Evolutionary conservation across 2,797 vertebrate species (phyloP).

Genomic region (Todus mexicanus): DNA sequence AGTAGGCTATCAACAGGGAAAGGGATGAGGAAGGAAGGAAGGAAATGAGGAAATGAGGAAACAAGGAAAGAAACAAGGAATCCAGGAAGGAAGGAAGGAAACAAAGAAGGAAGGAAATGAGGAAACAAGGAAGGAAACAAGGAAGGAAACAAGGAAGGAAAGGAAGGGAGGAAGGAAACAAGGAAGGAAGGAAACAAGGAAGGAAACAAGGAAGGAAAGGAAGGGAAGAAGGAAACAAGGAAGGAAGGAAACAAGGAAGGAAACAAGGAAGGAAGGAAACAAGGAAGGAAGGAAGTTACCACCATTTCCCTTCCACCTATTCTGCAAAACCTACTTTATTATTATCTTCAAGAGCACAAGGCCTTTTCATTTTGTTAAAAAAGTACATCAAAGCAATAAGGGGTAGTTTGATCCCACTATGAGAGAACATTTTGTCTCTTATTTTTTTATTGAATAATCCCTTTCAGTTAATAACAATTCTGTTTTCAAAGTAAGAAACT

Average conservation of each 20-base stretch:
- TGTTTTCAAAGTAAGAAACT: not conserved
- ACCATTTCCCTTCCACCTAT: not conserved
- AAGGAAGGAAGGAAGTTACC: too few species aligned
- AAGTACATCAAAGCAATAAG: slow-evolving; percentile 3
- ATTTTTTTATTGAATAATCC: not conserved
- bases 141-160: not conserved
- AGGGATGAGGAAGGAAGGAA: too few species aligned
- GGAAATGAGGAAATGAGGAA: too few species aligned
- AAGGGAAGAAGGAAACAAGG: too few species aligned
- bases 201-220: not conserved
- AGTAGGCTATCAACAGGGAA: not conserved
- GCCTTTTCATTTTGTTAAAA: not conserved
- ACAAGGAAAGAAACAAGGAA: too few species aligned
- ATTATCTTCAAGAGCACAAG: not conserved
- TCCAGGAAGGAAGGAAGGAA: too few species aligned
- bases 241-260: too few species aligned
- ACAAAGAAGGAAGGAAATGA: too few species aligned
- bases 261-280: too few species aligned
- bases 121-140: too few species aligned
- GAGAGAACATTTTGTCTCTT: not conserved
- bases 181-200: too few species aligned
- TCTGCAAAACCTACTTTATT: not conserved
- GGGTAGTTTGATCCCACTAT: not conserved
- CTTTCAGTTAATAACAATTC: not conserved
- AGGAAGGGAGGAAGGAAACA: too few species aligned